Evolutionary conservation across 1,140 invertebrate genomes (phyloP).

Genomic region (Olivierus martensii): DNA sequence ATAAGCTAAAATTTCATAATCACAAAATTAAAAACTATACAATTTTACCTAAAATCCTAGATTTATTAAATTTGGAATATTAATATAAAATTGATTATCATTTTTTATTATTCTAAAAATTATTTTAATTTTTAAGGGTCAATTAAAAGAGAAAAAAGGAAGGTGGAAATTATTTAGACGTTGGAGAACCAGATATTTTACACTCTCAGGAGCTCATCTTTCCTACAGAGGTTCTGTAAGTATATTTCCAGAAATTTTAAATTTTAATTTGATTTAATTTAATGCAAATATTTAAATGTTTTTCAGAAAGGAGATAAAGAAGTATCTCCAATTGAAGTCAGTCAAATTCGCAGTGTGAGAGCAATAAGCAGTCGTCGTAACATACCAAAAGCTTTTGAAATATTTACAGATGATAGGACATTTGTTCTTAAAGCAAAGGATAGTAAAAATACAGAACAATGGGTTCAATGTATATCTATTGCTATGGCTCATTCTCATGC

Average conservation of each 20-base stretch:
- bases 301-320: slow-evolving; percentile 30
- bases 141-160: slow-evolving; percentile 89
- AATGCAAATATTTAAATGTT: too few relatives aligned
- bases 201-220: slow-evolving; percentile 75
- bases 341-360: slow-evolving; percentile 82
- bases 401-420: slow-evolving; percentile 83
- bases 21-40: too few relatives aligned
- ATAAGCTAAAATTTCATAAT: too few relatives aligned
- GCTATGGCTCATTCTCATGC: slow-evolving; percentile 68
- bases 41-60: too few relatives aligned
- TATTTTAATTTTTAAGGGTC: slow-evolving; percentile 45
- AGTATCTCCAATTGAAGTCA: slow-evolving; percentile 53
- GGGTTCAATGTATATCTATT: slow-evolving; percentile 79
- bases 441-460: slow-evolving; percentile 86
- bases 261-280: slow-evolving; percentile 4
- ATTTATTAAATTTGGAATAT: too few relatives aligned
- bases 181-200: slow-evolving; percentile 88
- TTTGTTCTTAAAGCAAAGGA: slow-evolving; percentile 85
- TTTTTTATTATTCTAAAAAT: too few relatives aligned
- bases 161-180: slow-evolving; percentile 76
- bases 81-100: too few relatives aligned
- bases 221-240: slow-evolving; percentile 71
- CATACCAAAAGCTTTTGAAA: slow-evolving; percentile 90
- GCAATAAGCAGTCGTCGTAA: slow-evolving; percentile 58
- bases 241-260: slow-evolving; percentile 6